Base-by-base conservation (phyloP, 2,113 vertebrate genomes). In the Alethe castanea region DNA sequence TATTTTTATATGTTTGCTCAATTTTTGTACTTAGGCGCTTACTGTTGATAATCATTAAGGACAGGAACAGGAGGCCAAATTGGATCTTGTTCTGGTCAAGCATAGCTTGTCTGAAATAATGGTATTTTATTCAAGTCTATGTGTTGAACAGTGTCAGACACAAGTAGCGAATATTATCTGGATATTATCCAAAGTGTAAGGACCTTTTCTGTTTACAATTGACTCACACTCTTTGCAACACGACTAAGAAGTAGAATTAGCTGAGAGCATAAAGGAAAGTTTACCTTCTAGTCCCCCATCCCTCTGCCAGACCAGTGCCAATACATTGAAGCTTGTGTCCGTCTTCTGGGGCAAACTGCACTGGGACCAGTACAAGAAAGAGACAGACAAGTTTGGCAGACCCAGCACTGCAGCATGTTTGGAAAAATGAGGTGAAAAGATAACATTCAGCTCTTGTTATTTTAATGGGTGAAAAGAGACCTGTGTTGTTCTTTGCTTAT, bases 321-420 rank as follows among this genome's bases (percentile, higher is more conserved):
- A 3, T 62, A 44, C 12, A 1, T 2, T 48, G 52, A 62, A 59
- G 4, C 8, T 72, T 54, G 19, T 53, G n/a, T 53, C 7, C 12
- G 4, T 31, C 28, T 67, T 53, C 54, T 77, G 35, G 25, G 24
- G 6, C 15, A 29, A 29, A 44, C 13, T 60, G 19, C 20, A 6
- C 1, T 69, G 17, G 33, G 40, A 81, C 4, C 3, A 17, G 25
- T 22, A 25, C 25, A 42, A 69, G 64, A 69, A 67, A 50, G 53
- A 15, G n/a, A 31, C 16, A 60, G 16, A 40, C 14, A 33, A 52
- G 4, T 45, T 36, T 60, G 48, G 19, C 33, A 84, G 53, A 72
- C 7, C 7, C 13, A 48, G 1, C 1, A 6, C 3, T 44, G 36
- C 22, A 35, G 5, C 0, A 3, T 8, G 6, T 53, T 62, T 71